These are phyloP conservation scores for Meandrusa payeni DNA, from an alignment of 2,888 invertebrate species.

Conservation along the genomic window DNA sequence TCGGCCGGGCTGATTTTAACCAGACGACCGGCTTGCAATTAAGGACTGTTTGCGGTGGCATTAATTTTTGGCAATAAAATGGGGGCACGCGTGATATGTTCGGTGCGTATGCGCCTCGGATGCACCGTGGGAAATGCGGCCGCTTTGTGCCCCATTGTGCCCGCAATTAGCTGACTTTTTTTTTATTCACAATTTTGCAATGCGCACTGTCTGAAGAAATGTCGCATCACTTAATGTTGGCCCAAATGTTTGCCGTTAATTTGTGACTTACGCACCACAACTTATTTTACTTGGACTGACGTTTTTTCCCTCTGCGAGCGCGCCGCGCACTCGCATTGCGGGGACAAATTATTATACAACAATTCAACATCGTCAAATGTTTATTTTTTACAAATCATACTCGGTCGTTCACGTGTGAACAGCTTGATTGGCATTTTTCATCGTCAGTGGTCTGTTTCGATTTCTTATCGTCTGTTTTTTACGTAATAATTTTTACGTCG, in stretches of 20 bases:
- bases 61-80: conserved; percentile 81
- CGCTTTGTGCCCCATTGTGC: conserved; percentile 74
- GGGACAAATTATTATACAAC: conserved; percentile 38
- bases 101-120: conserved; percentile 64
- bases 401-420: conserved; percentile 62
- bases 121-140: conserved; percentile 76
- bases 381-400: conserved; percentile 51
- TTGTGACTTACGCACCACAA: conserved; percentile 56
- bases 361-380: conserved; percentile 46
- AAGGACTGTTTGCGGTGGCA: conserved; percentile 76
- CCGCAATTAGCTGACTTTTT: conserved; percentile 73
- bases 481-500: conserved; percentile 4
- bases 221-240: conserved; percentile 65
- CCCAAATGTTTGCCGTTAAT: conserved; percentile 68
- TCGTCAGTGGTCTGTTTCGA: conserved; percentile 49
- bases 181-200: conserved; percentile 50
- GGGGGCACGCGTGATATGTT: conserved; percentile 42
- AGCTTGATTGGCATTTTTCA: conserved; percentile 61
- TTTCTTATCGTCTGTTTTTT: conserved; percentile 36
- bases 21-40: conserved; percentile 71
- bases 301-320: conserved; percentile 24
- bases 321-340: conserved; percentile 29
- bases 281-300: conserved; percentile 44
- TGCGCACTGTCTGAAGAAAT: conserved; percentile 69
- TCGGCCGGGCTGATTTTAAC: conserved; percentile 48